Base-by-base conservation (phyloP, 2,888 invertebrate species). In the Diogma glabrata region DNA sequence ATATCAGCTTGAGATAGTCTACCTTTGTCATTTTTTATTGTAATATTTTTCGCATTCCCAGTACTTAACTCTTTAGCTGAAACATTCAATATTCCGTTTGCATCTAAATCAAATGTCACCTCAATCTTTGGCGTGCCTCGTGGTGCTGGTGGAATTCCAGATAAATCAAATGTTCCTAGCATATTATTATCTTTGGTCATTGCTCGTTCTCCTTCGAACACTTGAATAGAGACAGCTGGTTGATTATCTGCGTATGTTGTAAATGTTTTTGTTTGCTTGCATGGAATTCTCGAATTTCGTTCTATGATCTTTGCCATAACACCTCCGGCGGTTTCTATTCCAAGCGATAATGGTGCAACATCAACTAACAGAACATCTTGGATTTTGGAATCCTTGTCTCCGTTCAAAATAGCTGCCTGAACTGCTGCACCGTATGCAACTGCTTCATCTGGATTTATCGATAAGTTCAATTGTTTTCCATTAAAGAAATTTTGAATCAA, bases 111-210 rank as follows among this genome's bases (percentile, higher is more conserved):
- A 67, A 88, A 88, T 48, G 87, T 87, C 28, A 88, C 87, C 69
- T 88, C 94, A 73, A 82, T 94, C 72, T 81, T 93, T 56, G 82
- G 93, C 55, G 84, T 94, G 66, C 84, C 96, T 58, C 81, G 87
- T 55, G 83, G 96, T 69, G 88, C 89, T 24, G 95, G 95, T 10
- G 95, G 94, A 65, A 97, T 96, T 52, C 95, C 95, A 28, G 89
- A 89, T 53, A 97, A 78, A 70, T 97, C 95, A 72, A 97, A 97
- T 71, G 93, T 95, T 55, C 97, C 97, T 57, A 97, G 79, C 53
- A 92, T 76, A 71, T 96, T 90, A 75, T 94, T 94, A 67, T 93
- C 93, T 66, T 87, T 91, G 60, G 93, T 93, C 92, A 93, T 91
- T 50, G 92, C 88, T 30, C 88, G 73, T 67, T 87, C 86, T 24